A percentile compares a stretch with the other conserved stretches of the same genome.
phyloP scores from a whole-genome alignment of 2,888 invertebrate species.

The Ptychoptera contaminata region DNA sequence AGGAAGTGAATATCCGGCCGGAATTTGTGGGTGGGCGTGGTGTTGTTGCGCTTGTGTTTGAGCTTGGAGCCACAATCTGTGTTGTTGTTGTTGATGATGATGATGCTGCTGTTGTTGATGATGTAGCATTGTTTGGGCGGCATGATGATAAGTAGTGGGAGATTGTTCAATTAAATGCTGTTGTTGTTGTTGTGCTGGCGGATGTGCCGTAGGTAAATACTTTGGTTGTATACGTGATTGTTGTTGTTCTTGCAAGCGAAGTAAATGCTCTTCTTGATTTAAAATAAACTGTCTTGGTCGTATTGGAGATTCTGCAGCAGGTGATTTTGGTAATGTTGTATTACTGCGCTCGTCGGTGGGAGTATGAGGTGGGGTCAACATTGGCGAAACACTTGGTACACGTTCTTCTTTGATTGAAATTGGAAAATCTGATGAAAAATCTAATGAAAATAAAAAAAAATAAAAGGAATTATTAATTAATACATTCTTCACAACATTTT shows the following conservation, averaged over 20 bases:
- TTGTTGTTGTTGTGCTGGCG: constrained; percentile 14
- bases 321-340: constrained; percentile 3
- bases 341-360: constrained; percentile 39
- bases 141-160: constrained; percentile 3
- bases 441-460: constrained; percentile 21
- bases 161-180: constrained; percentile 10
- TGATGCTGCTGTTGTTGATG: constrained; percentile 28
- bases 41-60: constrained; percentile 14
- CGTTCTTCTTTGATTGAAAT: constrained; percentile 46
- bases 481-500: background rate
- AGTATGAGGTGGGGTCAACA: constrained; percentile 58
- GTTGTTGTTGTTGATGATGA: constrained; percentile 13
- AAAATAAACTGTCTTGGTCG: constrained; percentile 1
- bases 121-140: constrained; percentile 21
- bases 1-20: constrained; percentile 3
- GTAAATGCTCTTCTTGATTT: background rate
- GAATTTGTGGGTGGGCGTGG: constrained; percentile 7
- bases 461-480: background rate
- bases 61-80: constrained; percentile 14
- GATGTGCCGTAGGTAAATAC: constrained; percentile 6
- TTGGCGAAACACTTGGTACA: constrained; percentile 37
- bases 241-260: constrained; percentile 3
- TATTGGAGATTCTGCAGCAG: constrained; percentile 1
- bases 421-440: constrained; percentile 41
- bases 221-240: constrained; percentile 18